Percentiles rank a stretch among this genome's conserved stretches.
phyloP scores from a whole-genome alignment of 2,888 invertebrate species.

The Ophonus ardosiacus region DNA sequence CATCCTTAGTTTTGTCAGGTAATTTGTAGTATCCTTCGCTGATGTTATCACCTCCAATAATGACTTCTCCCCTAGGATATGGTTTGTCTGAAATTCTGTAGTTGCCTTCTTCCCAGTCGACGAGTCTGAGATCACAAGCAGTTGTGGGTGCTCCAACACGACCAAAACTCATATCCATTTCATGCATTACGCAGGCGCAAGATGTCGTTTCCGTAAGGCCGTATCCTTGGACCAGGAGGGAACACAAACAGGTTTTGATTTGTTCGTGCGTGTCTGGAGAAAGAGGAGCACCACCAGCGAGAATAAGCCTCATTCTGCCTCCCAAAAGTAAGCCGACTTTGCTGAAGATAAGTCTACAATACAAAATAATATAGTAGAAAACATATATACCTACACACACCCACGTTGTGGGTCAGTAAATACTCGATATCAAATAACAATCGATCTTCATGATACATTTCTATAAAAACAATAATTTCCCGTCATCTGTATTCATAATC shows the following conservation, averaged over 20 bases:
- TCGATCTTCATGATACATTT: too few species aligned
- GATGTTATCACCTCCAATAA: conserved; percentile 91
- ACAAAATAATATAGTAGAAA: conserved; percentile 59
- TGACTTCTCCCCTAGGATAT: conserved; percentile 87
- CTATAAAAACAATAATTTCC: too few species aligned
- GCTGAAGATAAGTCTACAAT: conserved; percentile 78
- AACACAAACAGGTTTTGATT: conserved; percentile 93
- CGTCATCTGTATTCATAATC: too few species aligned
- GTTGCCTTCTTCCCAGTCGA: conserved; percentile 96
- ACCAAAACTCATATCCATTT: conserved; percentile 80
- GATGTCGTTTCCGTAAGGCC: conserved; percentile 98
- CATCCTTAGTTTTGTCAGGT: conserved; percentile 91
- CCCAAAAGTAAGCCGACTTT: conserved; percentile 84
- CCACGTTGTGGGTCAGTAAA: too few species aligned
- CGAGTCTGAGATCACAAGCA: conserved; percentile 89
- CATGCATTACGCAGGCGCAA: conserved; percentile 91
- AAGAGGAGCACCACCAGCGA: conserved; percentile 96
- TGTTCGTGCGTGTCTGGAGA: conserved; percentile 97
- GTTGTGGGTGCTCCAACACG: conserved; percentile 93
- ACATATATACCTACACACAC: neutral
- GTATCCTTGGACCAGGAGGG: conserved; percentile 94
- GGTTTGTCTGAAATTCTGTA: conserved; percentile 93
- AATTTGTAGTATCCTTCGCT: conserved; percentile 96
- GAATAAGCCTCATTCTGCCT: conserved; percentile 91
- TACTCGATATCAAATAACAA: too few species aligned